These are phyloP conservation scores for Drosophila grimshawi DNA, from an alignment of 1,140 invertebrate genomes.

Conservation along the genomic window DNA sequence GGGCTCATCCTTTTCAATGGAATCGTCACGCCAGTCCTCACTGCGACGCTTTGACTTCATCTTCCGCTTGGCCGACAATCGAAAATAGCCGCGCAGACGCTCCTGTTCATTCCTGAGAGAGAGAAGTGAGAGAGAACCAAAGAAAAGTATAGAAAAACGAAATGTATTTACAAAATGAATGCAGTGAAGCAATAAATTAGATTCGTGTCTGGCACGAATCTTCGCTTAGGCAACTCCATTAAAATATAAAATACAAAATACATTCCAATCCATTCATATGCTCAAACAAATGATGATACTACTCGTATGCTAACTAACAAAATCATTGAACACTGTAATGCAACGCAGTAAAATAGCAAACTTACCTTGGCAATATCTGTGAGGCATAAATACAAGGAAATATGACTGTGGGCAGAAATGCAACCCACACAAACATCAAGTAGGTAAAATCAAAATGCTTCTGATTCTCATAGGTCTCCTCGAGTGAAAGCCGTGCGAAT, in stretches of 20 bases:
- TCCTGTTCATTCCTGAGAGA: constrained; percentile 86
- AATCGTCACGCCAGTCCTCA: constrained; percentile 62
- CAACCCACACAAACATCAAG: constrained; percentile 89
- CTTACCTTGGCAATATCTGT: constrained; percentile 88
- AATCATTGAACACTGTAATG: not conserved
- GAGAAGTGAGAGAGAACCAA: not conserved
- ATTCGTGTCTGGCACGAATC: not conserved
- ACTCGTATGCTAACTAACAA: not conserved
- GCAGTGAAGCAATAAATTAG: not conserved
- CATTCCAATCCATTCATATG: not conserved
- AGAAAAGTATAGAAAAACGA: too few species aligned
- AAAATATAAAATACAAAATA: too few species aligned
- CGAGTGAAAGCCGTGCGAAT: constrained; percentile 87
- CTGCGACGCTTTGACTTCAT: constrained; percentile 62
- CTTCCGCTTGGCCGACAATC: constrained; percentile 84
- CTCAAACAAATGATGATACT: not conserved
- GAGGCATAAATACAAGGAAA: constrained; percentile 88
- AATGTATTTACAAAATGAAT: not conserved
- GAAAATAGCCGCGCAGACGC: constrained; percentile 87
- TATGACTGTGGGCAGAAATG: constrained; percentile 88
- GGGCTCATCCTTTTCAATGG: constrained; percentile 79
- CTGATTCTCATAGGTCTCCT: constrained; percentile 89
- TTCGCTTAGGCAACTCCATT: too few species aligned
- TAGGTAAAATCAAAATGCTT: constrained; percentile 89
- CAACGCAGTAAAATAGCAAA: not conserved